phyloP scores from a whole-genome alignment of 2,888 invertebrate species.

The Temnothorax ravouxi region DNA sequence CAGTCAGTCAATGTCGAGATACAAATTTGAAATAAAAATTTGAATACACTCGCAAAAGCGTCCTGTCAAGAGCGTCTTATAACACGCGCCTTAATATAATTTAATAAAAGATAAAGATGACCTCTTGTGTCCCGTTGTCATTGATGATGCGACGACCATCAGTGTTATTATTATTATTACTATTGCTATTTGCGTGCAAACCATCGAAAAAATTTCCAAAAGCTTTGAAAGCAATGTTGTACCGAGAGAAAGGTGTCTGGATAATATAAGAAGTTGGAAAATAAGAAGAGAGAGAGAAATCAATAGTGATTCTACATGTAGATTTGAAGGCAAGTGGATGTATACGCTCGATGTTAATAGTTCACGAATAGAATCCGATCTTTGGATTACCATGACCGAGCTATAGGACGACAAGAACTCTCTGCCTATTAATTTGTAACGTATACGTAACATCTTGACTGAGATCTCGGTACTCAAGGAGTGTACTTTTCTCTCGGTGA shows the following conservation, averaged over 20 bases:
- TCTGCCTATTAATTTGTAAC: slow-evolving; percentile 41
- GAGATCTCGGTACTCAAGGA: slow-evolving; percentile 30
- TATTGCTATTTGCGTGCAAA: slow-evolving; percentile 81
- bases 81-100: slow-evolving; percentile 25
- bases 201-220: slow-evolving; percentile 78
- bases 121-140: slow-evolving; percentile 64
- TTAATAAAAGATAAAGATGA: slow-evolving; percentile 45
- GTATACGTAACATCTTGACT: slow-evolving; percentile 42
- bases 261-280: slow-evolving; percentile 56
- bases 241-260: slow-evolving; percentile 80
- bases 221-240: slow-evolving; percentile 78
- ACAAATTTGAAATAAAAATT: slow-evolving; percentile 44
- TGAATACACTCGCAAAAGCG: slow-evolving; percentile 57
- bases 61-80: slow-evolving; percentile 53
- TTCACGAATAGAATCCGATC: slow-evolving; percentile 29
- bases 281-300: slow-evolving; percentile 34
- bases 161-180: slow-evolving; percentile 80
- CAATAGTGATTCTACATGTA: slow-evolving; percentile 27
- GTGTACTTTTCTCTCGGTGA: slow-evolving; percentile 81
- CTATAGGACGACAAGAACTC: slow-evolving; percentile 24
- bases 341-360: slow-evolving; percentile 6
- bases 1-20: slow-evolving; percentile 81
- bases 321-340: slow-evolving; percentile 27
- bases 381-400: slow-evolving; percentile 28
- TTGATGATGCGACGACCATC: slow-evolving; percentile 72